phyloP scores from a whole-genome alignment of 2,113 vertebrate genomes.

The Typhlomys cinereus region DNA sequence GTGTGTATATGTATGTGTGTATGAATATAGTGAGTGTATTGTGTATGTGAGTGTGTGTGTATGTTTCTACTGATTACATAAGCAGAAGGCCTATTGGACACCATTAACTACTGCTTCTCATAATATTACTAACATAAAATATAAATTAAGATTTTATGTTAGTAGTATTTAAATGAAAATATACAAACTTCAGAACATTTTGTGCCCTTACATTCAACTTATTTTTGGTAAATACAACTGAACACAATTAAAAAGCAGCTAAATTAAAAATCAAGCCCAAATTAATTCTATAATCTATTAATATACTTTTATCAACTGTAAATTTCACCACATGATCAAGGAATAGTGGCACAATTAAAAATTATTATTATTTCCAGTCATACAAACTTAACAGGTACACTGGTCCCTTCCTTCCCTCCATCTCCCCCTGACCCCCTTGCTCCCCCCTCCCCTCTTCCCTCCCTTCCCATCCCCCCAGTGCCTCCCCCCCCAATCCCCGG shows the following conservation, averaged over 20 bases:
- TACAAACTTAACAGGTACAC: too few relatives aligned
- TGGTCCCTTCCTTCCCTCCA: too few relatives aligned
- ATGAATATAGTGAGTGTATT: too few relatives aligned
- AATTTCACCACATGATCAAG: background rate
- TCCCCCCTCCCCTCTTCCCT: too few relatives aligned
- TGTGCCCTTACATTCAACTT: background rate
- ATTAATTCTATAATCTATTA: conserved; percentile 35
- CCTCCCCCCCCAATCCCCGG: too few relatives aligned
- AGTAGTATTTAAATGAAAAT: conserved; percentile 37
- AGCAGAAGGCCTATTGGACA: background rate
- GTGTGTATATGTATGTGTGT: background rate
- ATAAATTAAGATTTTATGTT: conserved; percentile 9
- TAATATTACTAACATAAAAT: background rate
- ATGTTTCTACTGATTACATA: background rate
- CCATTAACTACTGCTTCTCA: background rate
- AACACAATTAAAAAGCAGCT: conserved; percentile 36
- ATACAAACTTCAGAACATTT: conserved; percentile 21
- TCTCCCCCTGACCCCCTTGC: too few relatives aligned
- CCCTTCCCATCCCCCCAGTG: too few relatives aligned
- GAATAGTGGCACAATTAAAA: conserved; percentile 11
- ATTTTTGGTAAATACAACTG: conserved; percentile 40
- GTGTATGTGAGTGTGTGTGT: background rate
- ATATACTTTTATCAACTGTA: background rate
- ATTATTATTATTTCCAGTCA: too few relatives aligned
- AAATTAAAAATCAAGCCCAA: conserved; percentile 47